Percentiles rank a stretch among this genome's conserved stretches.
Conservation (phyloP, 2,797 vertebrate genomes). For the Girardinus metallicus region DNA sequence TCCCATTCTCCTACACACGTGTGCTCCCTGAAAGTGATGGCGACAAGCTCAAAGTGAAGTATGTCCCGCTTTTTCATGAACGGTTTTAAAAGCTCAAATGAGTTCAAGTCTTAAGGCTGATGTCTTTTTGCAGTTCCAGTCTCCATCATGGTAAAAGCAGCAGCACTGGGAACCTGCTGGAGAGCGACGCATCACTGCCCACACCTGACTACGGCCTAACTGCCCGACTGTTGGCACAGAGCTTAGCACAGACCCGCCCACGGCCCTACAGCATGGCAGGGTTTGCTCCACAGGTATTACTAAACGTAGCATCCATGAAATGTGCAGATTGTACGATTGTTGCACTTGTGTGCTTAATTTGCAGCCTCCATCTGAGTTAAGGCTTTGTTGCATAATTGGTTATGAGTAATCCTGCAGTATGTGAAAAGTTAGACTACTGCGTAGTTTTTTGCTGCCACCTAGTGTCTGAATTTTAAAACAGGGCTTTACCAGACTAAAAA, state of each 20-base stretch:
- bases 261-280: slow-evolving; percentile 96
- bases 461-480: slow-evolving; percentile 46
- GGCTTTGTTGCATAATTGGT: slow-evolving; percentile 49
- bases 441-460: slow-evolving; percentile 63
- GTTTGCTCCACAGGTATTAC: slow-evolving; percentile 91
- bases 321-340: slow-evolving; percentile 25
- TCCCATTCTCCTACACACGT: slow-evolving; percentile 97
- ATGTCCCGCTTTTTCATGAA: slow-evolving; percentile 53
- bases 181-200: slow-evolving; percentile 91
- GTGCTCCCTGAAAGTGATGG: slow-evolving; percentile 89
- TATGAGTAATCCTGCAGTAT: slow-evolving; percentile 59
- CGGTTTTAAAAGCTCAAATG: neutral
- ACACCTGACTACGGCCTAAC: slow-evolving; percentile 93
- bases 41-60: slow-evolving; percentile 91
- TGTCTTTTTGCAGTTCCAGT: slow-evolving; percentile 70
- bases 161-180: slow-evolving; percentile 96
- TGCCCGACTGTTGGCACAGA: slow-evolving; percentile 88
- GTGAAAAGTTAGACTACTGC: neutral
- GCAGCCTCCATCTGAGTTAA: slow-evolving; percentile 31
- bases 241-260: slow-evolving; percentile 89
- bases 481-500: slow-evolving; percentile 1
- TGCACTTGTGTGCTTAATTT: slow-evolving; percentile 38
- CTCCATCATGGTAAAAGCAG: slow-evolving; percentile 96
- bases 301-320: slow-evolving; percentile 20
- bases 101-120: slow-evolving; percentile 31